Evolutionary conservation across 2,888 invertebrate species (phyloP).

Genomic region (Amblyjoppa proteus): DNA sequence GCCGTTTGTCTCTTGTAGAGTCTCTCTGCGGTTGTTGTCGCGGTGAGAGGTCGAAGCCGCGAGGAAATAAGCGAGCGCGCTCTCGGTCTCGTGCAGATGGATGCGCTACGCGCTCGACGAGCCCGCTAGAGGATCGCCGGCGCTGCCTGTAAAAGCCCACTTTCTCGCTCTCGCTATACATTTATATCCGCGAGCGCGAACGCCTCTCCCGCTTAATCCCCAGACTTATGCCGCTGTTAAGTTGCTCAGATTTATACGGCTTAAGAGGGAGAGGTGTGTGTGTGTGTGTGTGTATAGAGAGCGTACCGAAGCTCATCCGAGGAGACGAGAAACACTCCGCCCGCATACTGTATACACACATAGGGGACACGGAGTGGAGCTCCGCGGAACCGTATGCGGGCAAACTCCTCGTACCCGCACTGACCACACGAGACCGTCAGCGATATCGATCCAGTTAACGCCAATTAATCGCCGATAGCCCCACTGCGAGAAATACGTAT

Average conservation of each 20-base stretch:
- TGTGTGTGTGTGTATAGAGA: constrained; percentile 19
- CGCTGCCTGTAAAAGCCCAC: constrained; percentile 40
- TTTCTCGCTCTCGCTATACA: constrained; percentile 8
- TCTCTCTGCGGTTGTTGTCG: constrained; percentile 59
- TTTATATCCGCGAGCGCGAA: constrained; percentile 72
- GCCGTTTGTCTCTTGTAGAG: constrained; percentile 57
- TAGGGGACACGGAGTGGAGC: not conserved
- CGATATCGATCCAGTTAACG: constrained; percentile 42
- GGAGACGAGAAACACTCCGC: constrained; percentile 42
- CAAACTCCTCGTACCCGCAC: constrained; percentile 45
- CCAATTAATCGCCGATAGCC: constrained; percentile 55
- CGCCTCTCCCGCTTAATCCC: constrained; percentile 80
- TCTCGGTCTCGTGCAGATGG: constrained; percentile 44
- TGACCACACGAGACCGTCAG: constrained; percentile 39
- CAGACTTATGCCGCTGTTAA: constrained; percentile 83
- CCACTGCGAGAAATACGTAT: too few relatives aligned
- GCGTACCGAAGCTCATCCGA: constrained; percentile 20
- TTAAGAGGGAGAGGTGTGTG: constrained; percentile 72
- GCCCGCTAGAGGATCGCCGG: constrained; percentile 18
- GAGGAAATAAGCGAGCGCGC: constrained; percentile 57
- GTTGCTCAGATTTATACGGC: constrained; percentile 84
- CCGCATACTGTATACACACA: constrained; percentile 24
- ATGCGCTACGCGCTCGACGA: constrained; percentile 42
- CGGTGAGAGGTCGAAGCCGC: constrained; percentile 64
- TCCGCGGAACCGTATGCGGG: constrained; percentile 45